Evolutionary conservation across 2,113 vertebrate genomes (phyloP), one percentile per base, ranked within the genome.

Genomic region (Xiphophorus maculatus): DNA sequence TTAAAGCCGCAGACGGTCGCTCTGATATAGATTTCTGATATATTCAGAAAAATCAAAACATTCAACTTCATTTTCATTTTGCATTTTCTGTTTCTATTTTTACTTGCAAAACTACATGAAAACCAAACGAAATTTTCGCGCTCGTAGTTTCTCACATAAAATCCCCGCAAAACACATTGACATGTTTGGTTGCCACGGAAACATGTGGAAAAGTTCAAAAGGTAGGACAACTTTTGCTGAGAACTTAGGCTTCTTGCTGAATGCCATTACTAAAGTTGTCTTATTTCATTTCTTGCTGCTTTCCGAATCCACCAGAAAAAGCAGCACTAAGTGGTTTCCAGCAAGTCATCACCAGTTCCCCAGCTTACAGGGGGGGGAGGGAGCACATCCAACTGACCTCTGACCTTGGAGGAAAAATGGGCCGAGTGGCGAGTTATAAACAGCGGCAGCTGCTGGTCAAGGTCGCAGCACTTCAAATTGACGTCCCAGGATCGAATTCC

Each of bases 361-460:
- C 22, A n/a, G 51, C 51, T 58, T 58, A 58, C 51, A n/a, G 22
- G 15, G 3, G 33, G 6, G 5, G 33, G 35, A 7, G 9, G 63
- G 19, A 30, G 3, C 12, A 37, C 25, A 66, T 76, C 62, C 74
- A 69, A 91, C 97, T 96, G 91, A 99, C 98, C 98, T 99, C 93
- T 97, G 91, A 98, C 95, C 90, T 98, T 96, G n/a, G 96, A 95
- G 65, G 98, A 99, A 94, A 99, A 99, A 70, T 99, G 97, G 76
- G 98, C 97, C 27, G 98, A 96, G 80, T 99, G 98, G 30, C 97
- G 90, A 0, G 96, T 96, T 77, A 98, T 96, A 74, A 99, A 99
- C 76, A 96, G 95, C 91, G 93, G 95, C 86, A 99, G 93, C 60
- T 99, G 95, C 89, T 96, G 94, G 86, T 97, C 94, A 82, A 99